phyloP scores from a whole-genome alignment of 2,113 vertebrate genomes.

The Butorides virescens region DNA sequence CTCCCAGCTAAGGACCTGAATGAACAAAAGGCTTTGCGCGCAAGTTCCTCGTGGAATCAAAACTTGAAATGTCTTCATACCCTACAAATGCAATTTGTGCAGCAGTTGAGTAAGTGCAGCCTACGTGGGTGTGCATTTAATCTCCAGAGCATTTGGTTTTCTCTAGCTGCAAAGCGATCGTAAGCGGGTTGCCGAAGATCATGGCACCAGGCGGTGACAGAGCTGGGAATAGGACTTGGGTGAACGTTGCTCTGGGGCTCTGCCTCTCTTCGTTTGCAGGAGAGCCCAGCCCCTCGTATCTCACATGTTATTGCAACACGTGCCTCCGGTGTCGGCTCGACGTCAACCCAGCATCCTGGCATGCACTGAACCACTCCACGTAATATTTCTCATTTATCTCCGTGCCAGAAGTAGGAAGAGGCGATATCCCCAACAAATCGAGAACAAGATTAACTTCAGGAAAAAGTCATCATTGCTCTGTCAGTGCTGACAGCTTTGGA shows the following conservation, averaged over 20 bases:
- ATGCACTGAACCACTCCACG: rapidly evolving
- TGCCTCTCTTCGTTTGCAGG: not conserved
- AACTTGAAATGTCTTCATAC: not conserved
- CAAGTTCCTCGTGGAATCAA: not conserved
- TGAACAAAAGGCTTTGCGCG: not conserved
- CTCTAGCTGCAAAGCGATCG: not conserved
- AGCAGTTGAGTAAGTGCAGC: not conserved
- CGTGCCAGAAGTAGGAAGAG: not conserved
- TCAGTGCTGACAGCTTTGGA: not conserved
- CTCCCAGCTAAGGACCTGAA: not conserved
- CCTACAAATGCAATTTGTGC: too few species aligned
- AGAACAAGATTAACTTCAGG: not conserved
- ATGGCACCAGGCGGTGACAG: too few species aligned
- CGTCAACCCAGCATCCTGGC: not conserved
- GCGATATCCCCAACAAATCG: not conserved
- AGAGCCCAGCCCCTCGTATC: too few species aligned
- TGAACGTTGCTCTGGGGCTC: not conserved
- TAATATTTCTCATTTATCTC: not conserved
- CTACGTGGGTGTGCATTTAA: rapidly evolving
- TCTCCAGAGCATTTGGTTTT: not conserved
- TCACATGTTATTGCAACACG: rapidly evolving
- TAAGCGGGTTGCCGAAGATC: not conserved
- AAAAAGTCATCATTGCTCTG: not conserved
- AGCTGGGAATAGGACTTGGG: not conserved
- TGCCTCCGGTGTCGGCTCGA: not conserved